These are phyloP conservation scores for Clarias platycephalus DNA, from an alignment of 2,797 vertebrate species.

Conservation along the genomic window DNA sequence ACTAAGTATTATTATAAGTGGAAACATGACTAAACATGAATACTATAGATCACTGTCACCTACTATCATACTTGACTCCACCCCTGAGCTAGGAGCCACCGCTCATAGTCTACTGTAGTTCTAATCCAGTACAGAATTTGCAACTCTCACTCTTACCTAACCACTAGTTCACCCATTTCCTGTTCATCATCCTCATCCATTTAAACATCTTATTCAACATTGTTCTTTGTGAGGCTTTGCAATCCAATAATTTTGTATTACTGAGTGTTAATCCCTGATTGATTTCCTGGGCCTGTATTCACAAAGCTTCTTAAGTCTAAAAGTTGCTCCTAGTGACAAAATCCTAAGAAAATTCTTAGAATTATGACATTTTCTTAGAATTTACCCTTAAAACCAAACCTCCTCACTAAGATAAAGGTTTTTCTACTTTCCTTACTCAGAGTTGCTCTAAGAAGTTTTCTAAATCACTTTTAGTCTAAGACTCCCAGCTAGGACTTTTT, in stretches of 20 bases:
- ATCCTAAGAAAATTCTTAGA: too few relatives aligned
- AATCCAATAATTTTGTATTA: background rate
- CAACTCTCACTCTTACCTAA: background rate
- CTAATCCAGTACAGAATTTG: background rate
- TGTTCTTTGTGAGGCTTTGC: background rate
- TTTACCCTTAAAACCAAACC: too few relatives aligned
- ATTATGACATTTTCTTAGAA: too few relatives aligned
- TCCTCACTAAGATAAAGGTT: too few relatives aligned
- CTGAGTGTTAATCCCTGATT: background rate
- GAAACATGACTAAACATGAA: background rate
- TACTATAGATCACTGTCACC: background rate
- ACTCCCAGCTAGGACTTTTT: too few relatives aligned
- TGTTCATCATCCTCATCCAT: background rate
- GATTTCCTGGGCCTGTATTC: too few relatives aligned
- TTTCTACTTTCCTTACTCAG: too few relatives aligned
- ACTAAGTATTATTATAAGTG: background rate
- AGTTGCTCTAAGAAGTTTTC: too few relatives aligned
- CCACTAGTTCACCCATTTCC: conserved; percentile 1
- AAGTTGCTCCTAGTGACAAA: too few relatives aligned
- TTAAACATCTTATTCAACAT: conserved; percentile 3
- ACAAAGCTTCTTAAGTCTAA: too few relatives aligned
- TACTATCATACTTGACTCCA: background rate
- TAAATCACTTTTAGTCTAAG: too few relatives aligned
- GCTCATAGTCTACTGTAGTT: background rate
- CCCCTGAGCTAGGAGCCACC: background rate